phyloP scores from a whole-genome alignment of 1,140 invertebrate genomes.

The silkworm (Bombyx mori) region ASM3026992v2 NC_085126.1:2735501-2736000 shows the following conservation, averaged over 20 bases:
- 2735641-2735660: slow-evolving; percentile 53
- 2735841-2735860: too few species aligned
- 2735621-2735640: slow-evolving; percentile 43
- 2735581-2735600: neutral
- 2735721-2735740: slow-evolving; percentile 30
- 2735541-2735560: neutral
- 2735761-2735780: slow-evolving; percentile 47
- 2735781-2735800: slow-evolving; percentile 36
- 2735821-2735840: too few species aligned
- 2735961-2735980: too few species aligned
- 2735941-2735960: too few species aligned
- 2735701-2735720: slow-evolving; percentile 16
- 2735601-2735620: too few species aligned
- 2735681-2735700: slow-evolving; percentile 24
- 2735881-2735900: too few species aligned
- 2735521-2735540: neutral
- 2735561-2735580: neutral
- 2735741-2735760: slow-evolving; percentile 31
- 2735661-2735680: slow-evolving; percentile 35
- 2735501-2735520: too few species aligned
- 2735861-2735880: too few species aligned
- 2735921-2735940: too few species aligned
- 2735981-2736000: too few species aligned
- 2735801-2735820: too few species aligned
- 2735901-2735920: too few species aligned